A percentile compares a stretch with the other conserved stretches of the same genome.
phyloP scores from a whole-genome alignment of 1,140 invertebrate species.

The Cephus cinctus region DNA sequence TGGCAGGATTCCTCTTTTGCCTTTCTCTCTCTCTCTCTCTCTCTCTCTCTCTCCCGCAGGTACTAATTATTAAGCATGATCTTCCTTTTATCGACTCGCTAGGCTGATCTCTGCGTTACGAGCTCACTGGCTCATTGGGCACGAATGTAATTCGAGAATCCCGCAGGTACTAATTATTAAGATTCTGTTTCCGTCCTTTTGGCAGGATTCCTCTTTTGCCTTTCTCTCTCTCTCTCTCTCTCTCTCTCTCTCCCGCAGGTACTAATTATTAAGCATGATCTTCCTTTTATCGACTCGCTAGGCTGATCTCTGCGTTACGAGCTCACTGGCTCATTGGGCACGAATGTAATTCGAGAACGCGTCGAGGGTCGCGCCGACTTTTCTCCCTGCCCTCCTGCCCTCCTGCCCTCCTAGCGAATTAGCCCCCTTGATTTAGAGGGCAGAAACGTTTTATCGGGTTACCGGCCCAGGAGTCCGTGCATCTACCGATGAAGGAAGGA shows the following conservation, averaged over 20 bases:
- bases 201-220: neutral
- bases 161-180: too few relatives aligned
- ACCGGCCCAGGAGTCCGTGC: too few relatives aligned
- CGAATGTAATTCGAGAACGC: conserved; percentile 34
- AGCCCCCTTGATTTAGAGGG: conserved; percentile 32
- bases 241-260: neutral
- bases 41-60: neutral
- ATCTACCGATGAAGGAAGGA: too few relatives aligned
- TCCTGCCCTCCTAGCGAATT: conserved; percentile 29
- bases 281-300: too few relatives aligned
- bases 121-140: conserved; percentile 33
- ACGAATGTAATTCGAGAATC: conserved; percentile 33
- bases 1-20: neutral
- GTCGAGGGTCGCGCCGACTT: conserved; percentile 4
- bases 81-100: too few relatives aligned
- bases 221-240: conserved; percentile 5
- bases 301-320: conserved; percentile 27
- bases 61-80: too few relatives aligned
- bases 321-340: conserved; percentile 32
- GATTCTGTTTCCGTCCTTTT: too few relatives aligned
- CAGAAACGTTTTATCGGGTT: conserved; percentile 29
- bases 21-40: conserved; percentile 5
- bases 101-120: conserved; percentile 26
- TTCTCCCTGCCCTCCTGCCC: conserved; percentile 1
- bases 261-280: too few relatives aligned